Evolutionary conservation across 2,888 invertebrate species (phyloP), one percentile per base, ranked within the genome.

Genomic region (Clunio marinus): DNA sequence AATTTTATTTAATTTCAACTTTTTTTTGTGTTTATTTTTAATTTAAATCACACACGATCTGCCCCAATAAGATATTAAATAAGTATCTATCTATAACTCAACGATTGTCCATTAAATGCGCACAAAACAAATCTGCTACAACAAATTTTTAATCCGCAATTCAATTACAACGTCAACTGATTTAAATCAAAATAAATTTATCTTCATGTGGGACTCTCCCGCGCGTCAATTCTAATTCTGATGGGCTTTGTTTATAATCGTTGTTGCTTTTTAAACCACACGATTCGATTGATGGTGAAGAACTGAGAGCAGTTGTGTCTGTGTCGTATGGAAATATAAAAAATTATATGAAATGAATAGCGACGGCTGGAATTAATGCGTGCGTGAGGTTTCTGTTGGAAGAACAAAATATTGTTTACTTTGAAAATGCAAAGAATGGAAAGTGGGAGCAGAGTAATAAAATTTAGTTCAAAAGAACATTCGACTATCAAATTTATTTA

Each of bases 171-270:
- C 41, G 37, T 37, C 41, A 62, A 28, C 27, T 37, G 62, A 62
- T 35, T 35, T 62, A 8, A 62, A 62, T 62, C 62, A 62, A 37
- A 62, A 62, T 41, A 37, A 62, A 62, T 60, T 60, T 60, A 32
- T 24, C 7, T 2, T 57, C 32, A 32, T 58, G 58, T 58, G 22
- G 15, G 17, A 41, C 22, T 41, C 51, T 51, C 20, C 5, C 17
- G 51, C 51, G 24, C 51, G 20, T 10, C 17, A 51, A n/a, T n/a
- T 3, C 17, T n/a, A 15, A n/a, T 13, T 37, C 35, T 17, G 45
- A 45, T 45, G n/a, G 1, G 13, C 24, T 22, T 55, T 55, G 20
- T 55, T 10, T 37, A n/a, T 37, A n/a, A 15, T 4, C 15, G 15
- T 41, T 15, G 24, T 25, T 24, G 22, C 25, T 27, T 24, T 41